A percentile compares a stretch with the other conserved stretches of the same genome.
Conservation (phyloP, 2,888 invertebrate genomes). For the Homarus gammarus region DNA sequence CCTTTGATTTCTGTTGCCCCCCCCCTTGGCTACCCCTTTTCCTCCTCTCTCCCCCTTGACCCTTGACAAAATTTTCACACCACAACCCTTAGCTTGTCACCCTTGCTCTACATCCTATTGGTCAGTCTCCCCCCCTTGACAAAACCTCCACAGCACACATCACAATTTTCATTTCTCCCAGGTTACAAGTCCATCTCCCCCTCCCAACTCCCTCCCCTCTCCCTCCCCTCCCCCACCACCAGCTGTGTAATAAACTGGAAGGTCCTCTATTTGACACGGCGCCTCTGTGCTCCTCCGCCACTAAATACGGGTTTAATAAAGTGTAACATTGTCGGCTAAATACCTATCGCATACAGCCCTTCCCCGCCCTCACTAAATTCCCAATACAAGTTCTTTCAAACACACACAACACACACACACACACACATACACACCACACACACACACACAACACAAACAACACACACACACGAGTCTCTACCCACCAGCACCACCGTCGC, state of each 20-base stretch:
- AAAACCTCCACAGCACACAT: neutral
- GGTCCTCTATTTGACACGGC: conserved; percentile 39
- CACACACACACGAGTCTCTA: too few relatives aligned
- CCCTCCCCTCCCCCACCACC: neutral
- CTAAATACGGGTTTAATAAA: conserved; percentile 66
- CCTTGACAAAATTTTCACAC: neutral
- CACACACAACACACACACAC: too few relatives aligned
- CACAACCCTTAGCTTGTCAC: neutral
- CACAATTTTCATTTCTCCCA: too few relatives aligned
- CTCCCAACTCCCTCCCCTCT: neutral
- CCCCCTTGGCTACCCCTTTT: too few relatives aligned
- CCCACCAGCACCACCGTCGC: neutral
- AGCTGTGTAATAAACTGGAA: conserved; percentile 24
- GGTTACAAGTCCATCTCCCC: conserved; percentile 23
- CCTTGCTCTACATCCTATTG: neutral
- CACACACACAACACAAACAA: too few relatives aligned
- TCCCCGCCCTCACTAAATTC: conserved; percentile 58
- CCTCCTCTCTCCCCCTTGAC: too few relatives aligned
- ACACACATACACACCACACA: too few relatives aligned
- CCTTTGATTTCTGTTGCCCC: too few relatives aligned
- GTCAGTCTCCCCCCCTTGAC: neutral
- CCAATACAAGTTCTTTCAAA: conserved; percentile 59
- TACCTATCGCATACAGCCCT: conserved; percentile 58
- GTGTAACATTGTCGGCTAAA: conserved; percentile 48
- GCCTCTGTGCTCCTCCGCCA: conserved; percentile 33